Evolutionary conservation across 2,797 vertebrate genomes (phyloP), one percentile per base, ranked within the genome.

Genomic region (Gymnopithys bicolor): DNA sequence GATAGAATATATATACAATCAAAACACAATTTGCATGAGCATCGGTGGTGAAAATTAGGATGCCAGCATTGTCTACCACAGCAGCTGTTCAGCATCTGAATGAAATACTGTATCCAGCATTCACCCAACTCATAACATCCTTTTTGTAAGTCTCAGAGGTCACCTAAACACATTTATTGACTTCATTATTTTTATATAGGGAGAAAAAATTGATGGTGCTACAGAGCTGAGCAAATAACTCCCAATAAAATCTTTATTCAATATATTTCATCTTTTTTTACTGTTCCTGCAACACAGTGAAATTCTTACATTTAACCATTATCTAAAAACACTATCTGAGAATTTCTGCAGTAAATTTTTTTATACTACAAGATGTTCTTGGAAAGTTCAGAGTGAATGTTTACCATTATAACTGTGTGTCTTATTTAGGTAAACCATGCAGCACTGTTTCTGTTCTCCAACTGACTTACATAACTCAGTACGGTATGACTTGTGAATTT

Each of bases 161-260:
- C 95, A 95, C 73, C 94, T 97, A 97, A 97, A 90, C 39, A 70
- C 88, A 82, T 95, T 95, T 95, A 97, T 94, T 96, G 96, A 97
- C 91, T 96, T 95, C 94, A 91, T 96, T 97, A 97, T 96, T 97
- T 96, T 96, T 96, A 96, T 94, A 97, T 86, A 94, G 83, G 83
- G 83, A 92, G 95, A 94, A 96, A 89, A 94, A 96, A 96, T 64
- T 92, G 94, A 96, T 93, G 85, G 93, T 83, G 71, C 89, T 90
- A 94, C 87, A 92, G 91, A 87, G 83, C 94, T 87, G 92, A 97
- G 94, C 73, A 96, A 94, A 94, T 96, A 97, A 91, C 91, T 97
- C 94, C 94, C 91, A 96, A 96, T 97, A 96, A 96, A 97, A 96
- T 92, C 91, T 89, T 93, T 91, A 96, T 94, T 94, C 95, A 96